Evolutionary conservation across 1,140 invertebrate genomes (phyloP), one percentile per base, ranked within the genome.

Genomic region (Belonocnema kinseyi): DNA sequence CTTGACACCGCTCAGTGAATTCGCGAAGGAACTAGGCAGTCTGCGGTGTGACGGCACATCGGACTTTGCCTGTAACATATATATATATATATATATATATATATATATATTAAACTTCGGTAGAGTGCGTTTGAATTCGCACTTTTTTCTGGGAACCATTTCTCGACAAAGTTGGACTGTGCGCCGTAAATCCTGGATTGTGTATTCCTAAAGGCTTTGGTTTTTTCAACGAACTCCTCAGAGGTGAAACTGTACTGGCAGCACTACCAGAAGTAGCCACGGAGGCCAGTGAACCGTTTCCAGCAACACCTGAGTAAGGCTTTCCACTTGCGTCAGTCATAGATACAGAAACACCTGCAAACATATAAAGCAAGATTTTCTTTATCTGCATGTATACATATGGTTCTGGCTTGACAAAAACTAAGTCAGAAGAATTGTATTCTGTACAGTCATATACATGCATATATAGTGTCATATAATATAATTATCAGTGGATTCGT

Each of bases 101-200:
- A n/a, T n/a, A n/a, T n/a, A n/a, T n/a, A n/a, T n/a, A n/a, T 92
- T 92, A 96, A 53, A 97, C 96, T 87, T 97, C 96, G 3, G 96
- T 97, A 80, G 96, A 96, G 83, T 96, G 95, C 16, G 96, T 97
- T 87, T 97, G 96, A 90, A 97, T 97, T 26, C 96, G 93, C 14
- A 97, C 96, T 92, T 97, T 97, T 86, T 97, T 97, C 77, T 96
- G 95, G 81, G 95, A 96, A 1, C 96, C 96, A 82, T 97, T 97
- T 54, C 96, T 92, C 26, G 95, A 94, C 14, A 97, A 90, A 0
- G 96, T 95, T 2, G 96, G 96, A 13, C 96, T 97, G 76, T 95
- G 94, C 1, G 95, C 94, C 2, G 95, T 96, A 82, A 95, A 96
- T 19, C 96, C 96, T 0, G 96, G 96, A 91, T 97, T 97, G 78